phyloP scores from a whole-genome alignment of 2,113 vertebrate genomes.

The Psittacula cyanocephala region DNA sequence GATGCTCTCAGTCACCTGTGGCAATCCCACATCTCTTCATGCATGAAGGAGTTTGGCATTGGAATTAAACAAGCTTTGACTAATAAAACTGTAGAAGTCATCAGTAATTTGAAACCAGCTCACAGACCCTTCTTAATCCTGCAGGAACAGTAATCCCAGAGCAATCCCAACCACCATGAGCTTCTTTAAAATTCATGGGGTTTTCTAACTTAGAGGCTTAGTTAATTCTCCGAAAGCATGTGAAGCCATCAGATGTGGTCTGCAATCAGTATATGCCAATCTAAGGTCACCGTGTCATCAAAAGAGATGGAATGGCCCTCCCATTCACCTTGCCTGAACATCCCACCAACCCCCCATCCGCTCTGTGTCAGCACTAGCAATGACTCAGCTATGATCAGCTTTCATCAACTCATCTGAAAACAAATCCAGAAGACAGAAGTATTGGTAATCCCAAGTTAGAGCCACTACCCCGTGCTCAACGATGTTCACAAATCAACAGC shows the following conservation, averaged over 20 bases:
- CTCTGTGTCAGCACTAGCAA: neutral
- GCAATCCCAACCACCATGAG: neutral
- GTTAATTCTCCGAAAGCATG: neutral
- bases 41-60: neutral
- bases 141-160: neutral
- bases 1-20: neutral
- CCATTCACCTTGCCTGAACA: neutral
- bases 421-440: neutral
- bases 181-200: rapidly evolving
- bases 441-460: neutral
- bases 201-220: neutral
- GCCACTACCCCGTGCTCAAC: neutral
- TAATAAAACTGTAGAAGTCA: neutral
- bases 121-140: neutral
- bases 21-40: neutral
- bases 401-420: neutral
- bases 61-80: neutral
- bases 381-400: neutral
- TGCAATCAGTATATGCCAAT: neutral
- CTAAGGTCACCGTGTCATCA: neutral
- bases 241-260: neutral
- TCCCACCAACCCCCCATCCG: neutral
- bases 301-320: neutral
- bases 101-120: neutral
- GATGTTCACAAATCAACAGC: neutral